Evolutionary conservation across 2,113 vertebrate species (phyloP).

Genomic region (Psophia crepitans): DNA sequence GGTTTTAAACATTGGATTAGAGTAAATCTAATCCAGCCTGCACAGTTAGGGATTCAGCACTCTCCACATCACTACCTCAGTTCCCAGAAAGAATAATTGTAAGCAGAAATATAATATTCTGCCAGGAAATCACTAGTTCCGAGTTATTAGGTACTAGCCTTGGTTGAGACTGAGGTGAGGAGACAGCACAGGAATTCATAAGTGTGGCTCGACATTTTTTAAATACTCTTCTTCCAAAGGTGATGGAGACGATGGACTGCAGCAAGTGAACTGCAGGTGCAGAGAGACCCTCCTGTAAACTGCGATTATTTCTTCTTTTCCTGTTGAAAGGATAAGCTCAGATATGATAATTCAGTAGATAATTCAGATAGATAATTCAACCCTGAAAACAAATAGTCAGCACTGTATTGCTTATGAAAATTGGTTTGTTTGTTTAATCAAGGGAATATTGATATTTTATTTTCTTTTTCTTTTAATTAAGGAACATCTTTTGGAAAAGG

Average conservation of each 20-base stretch:
- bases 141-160: constrained; percentile 46
- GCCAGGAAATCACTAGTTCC: constrained; percentile 56
- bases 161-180: constrained; percentile 21
- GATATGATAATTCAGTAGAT: too few species aligned
- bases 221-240: not conserved
- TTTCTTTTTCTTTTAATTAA: not conserved
- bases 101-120: constrained; percentile 55
- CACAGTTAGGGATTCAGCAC: not conserved
- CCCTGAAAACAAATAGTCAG: not conserved
- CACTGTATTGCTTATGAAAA: not conserved
- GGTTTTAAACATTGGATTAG: constrained; percentile 43
- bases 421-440: not conserved
- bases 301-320: not conserved
- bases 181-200: not conserved
- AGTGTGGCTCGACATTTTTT: constrained; percentile 1
- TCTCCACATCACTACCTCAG: constrained; percentile 11
- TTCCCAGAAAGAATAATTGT: constrained; percentile 54
- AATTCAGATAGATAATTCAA: not conserved
- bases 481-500: not conserved
- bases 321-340: not conserved
- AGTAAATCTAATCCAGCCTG: constrained; percentile 37
- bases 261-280: constrained; percentile 23
- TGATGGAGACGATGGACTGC: not conserved
- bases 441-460: not conserved
- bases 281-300: not conserved